Base-by-base conservation (phyloP, 2,113 vertebrate species). In the Pachyramphus minor region DNA sequence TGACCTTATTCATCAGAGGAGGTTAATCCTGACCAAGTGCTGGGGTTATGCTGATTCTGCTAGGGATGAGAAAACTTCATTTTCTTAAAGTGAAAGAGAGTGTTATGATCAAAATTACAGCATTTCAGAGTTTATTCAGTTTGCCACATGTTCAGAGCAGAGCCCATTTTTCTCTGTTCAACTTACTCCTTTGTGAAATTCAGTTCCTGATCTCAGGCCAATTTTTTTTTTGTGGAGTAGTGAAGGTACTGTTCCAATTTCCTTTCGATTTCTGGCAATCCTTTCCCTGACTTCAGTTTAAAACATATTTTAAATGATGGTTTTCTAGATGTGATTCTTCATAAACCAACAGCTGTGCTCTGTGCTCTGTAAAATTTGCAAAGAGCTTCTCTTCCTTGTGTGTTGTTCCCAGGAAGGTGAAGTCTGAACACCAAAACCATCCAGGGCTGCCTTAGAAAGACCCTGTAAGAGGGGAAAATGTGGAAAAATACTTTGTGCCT, bases 281-380 rank as follows among this genome's bases (percentile, higher is more conserved):
- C 27, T 49, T 76, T 44, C 24, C 59, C 41, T 60, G 37, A 22
- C 9, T 47, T 60, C 31, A 64, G 22, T 28, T 62, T 37, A 35
- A 45, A 77, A 25, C 0, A 0, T 20, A 49, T 84, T 68, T 21
- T 1, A 56, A 68, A 47, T 28, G 0, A 27, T 11, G 2, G 12
- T 58, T 80, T 95, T 59, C 21, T 58, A 53, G 27, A n/a, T n/a
- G 11, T 39, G 41, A 45, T 86, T 75, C 17, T 68, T 60, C 35
- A 41, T 37, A 67, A 91, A 22, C 15, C 8, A 60, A 73, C 58
- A 44, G 10, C 19, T 47, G 20, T 39, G 59, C 59, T 52, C 69
- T 72, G 19, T 37, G 19, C 35, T 30, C 25, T 73, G n/a, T n/a
- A 75, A 90, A 76, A 39, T 18, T 56, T 58, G 31, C 19, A 31